A percentile compares a stretch with the other conserved stretches of the same genome.
Conservation (phyloP, 2,113 vertebrate species). For the Carlito syrichta region DNA sequence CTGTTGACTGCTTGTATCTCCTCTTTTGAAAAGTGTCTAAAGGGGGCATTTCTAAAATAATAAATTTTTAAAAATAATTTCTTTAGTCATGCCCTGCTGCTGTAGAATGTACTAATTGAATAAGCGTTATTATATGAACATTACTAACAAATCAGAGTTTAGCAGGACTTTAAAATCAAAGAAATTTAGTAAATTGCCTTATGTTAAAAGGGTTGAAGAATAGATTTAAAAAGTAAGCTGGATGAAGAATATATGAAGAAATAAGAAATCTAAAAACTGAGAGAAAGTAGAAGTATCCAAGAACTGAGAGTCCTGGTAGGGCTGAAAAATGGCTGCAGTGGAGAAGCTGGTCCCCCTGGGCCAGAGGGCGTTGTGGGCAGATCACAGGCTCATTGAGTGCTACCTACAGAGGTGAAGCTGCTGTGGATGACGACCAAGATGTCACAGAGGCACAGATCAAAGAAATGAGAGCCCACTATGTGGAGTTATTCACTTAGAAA, state of each 20-base stretch:
- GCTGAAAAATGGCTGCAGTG: background rate
- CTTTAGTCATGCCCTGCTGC: background rate
- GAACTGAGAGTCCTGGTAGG: too few relatives aligned
- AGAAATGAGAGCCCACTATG: background rate
- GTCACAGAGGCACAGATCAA: too few relatives aligned
- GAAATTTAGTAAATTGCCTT: background rate
- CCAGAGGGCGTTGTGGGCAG: rapidly evolving
- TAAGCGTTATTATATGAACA: background rate
- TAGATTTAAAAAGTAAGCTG: background rate
- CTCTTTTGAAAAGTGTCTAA: too few relatives aligned
- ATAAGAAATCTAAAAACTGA: background rate
- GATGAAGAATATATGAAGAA: background rate
- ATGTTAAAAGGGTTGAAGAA: background rate
- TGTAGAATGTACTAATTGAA: background rate
- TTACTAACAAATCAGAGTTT: background rate
- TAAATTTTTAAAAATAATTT: background rate
- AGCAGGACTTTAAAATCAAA: background rate
- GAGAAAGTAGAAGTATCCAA: background rate
- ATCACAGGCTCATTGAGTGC: rapidly evolving
- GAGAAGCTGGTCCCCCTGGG: background rate
- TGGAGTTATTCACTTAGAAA: background rate
- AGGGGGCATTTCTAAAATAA: background rate
- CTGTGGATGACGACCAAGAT: too few relatives aligned
- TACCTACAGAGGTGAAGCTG: too few relatives aligned
- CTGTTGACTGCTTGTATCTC: too few relatives aligned